Conservation (phyloP, 1,140 invertebrate genomes). For the Eumeta japonica region DNA sequence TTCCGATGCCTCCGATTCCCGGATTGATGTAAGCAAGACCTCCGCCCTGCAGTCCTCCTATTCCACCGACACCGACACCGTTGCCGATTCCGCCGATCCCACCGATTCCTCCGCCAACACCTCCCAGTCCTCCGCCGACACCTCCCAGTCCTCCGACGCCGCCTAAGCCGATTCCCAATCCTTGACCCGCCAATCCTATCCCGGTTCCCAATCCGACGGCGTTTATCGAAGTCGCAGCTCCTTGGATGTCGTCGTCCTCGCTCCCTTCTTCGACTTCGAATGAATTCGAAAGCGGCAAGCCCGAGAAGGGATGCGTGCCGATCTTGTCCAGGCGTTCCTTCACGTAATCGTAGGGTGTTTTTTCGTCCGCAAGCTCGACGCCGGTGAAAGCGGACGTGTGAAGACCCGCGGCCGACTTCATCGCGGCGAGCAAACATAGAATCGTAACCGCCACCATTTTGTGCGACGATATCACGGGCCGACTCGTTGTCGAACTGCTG, state of each 20-base stretch:
- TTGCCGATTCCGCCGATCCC: constrained; percentile 14
- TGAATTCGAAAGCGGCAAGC: constrained; percentile 39
- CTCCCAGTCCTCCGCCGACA: constrained; percentile 24
- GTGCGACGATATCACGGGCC: constrained; percentile 22
- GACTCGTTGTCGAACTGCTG: neutral
- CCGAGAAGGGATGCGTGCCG: constrained; percentile 27
- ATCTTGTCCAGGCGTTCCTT: constrained; percentile 39
- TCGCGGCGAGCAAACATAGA: constrained; percentile 18
- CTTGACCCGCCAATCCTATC: constrained; percentile 10
- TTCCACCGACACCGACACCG: constrained; percentile 18
- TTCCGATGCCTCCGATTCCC: constrained; percentile 12
- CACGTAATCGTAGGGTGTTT: constrained; percentile 47
- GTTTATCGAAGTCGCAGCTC: constrained; percentile 40
- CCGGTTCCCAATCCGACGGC: constrained; percentile 34
- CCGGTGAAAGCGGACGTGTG: constrained; percentile 26
- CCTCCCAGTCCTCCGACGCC: constrained; percentile 14
- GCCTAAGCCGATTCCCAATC: constrained; percentile 23
- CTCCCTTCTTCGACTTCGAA: constrained; percentile 55
- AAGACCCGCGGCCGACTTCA: constrained; percentile 22
- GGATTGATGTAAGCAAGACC: constrained; percentile 16
- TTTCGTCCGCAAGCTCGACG: constrained; percentile 38
- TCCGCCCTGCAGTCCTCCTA: constrained; percentile 18
- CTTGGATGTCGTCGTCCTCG: constrained; percentile 39
- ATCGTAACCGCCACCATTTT: constrained; percentile 37
- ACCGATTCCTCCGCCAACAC: constrained; percentile 8